Conservation (phyloP, 2,888 invertebrate species). For the Steinernema hermaphroditum region DNA sequence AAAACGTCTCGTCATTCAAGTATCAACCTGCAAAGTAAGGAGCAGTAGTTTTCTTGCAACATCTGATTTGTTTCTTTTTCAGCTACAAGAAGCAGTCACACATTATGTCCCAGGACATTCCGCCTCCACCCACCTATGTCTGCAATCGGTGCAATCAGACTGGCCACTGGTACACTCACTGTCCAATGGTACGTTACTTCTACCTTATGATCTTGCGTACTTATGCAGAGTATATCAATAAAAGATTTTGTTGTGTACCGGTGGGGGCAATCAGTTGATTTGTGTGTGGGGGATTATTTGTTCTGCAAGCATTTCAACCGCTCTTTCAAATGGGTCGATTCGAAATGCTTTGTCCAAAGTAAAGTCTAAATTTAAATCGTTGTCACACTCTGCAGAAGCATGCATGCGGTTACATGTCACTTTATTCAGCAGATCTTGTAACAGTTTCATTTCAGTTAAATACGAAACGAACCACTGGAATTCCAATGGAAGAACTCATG, state of each 20-base stretch:
- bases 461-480: slow-evolving; percentile 81
- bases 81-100: slow-evolving; percentile 21
- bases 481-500: slow-evolving; percentile 75
- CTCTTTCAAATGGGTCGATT: no score
- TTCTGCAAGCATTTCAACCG: no score
- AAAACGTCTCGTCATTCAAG: slow-evolving; percentile 91
- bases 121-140: slow-evolving; percentile 86
- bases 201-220: not conserved
- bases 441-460: slow-evolving; percentile 56
- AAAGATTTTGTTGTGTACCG: no score
- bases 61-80: slow-evolving; percentile 41
- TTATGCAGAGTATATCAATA: no score
- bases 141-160: slow-evolving; percentile 91
- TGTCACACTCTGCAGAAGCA: no score
- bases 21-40: slow-evolving; percentile 94
- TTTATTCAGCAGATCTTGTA: no score
- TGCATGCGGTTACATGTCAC: no score
- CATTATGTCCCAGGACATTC: slow-evolving; percentile 68
- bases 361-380: no score
- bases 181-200: slow-evolving; percentile 72
- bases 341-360: no score
- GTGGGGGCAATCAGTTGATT: no score
- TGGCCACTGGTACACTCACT: slow-evolving; percentile 97
- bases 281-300: no score
- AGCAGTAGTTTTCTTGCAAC: not conserved